A percentile compares a stretch with the other conserved stretches of the same genome.
phyloP scores from a whole-genome alignment of 2,888 invertebrate species.

The Automeris io region DNA sequence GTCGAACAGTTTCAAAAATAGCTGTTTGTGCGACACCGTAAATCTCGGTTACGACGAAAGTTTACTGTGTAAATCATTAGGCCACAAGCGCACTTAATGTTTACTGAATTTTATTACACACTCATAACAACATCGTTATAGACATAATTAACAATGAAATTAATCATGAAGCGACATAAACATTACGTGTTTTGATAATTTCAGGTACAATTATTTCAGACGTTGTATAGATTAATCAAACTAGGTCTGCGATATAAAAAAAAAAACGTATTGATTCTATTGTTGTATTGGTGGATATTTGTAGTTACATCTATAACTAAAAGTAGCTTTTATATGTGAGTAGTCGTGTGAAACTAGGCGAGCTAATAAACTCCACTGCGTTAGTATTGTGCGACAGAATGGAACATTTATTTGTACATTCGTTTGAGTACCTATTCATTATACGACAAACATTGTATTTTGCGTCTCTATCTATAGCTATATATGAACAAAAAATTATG shows the following conservation, averaged over 20 bases:
- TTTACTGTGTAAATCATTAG: conserved; percentile 60
- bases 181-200: background rate
- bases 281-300: too few relatives aligned
- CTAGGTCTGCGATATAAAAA: too few relatives aligned
- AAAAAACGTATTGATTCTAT: too few relatives aligned
- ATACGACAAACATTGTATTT: conserved; percentile 1
- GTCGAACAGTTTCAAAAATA: conserved; percentile 65
- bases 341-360: background rate
- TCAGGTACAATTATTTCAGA: too few relatives aligned
- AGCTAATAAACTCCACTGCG: background rate
- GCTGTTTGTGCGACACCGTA: conserved; percentile 61
- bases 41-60: conserved; percentile 64
- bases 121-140: conserved; percentile 53
- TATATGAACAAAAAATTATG: too few relatives aligned
- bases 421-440: background rate
- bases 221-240: too few relatives aligned
- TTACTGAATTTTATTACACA: conserved; percentile 61
- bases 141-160: conserved; percentile 45
- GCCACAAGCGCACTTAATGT: conserved; percentile 47
- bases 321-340: background rate
- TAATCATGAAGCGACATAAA: conserved; percentile 23
- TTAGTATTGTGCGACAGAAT: background rate
- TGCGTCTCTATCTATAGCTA: background rate
- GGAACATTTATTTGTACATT: background rate
- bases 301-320: background rate